Evolutionary conservation across 2,888 invertebrate species (phyloP).

Genomic region (Alitta virens): DNA sequence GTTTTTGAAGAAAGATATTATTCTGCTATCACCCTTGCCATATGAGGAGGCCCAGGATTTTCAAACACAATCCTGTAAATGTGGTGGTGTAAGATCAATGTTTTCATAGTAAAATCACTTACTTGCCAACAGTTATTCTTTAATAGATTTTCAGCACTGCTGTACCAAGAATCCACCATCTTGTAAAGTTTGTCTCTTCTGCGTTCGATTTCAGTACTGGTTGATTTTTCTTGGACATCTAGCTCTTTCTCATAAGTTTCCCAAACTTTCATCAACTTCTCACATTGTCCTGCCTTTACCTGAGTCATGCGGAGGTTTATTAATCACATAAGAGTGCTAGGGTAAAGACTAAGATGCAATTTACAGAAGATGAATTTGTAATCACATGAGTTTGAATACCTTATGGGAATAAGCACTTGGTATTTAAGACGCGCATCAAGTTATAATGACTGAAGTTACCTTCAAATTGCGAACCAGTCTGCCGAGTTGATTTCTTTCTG

Average conservation of each 20-base stretch:
- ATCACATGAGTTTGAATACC: no score
- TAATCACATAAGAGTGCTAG: no score
- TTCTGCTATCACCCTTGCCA: no score
- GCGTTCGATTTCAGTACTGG: neutral
- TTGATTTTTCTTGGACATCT: constrained; percentile 6
- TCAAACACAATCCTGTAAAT: constrained; percentile 1
- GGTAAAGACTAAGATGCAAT: no score
- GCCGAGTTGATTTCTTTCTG: constrained; percentile 5
- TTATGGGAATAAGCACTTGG: no score
- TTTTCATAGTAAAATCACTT: constrained; percentile 1
- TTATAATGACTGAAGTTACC: no score
- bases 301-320: no score
- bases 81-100: constrained; percentile 6
- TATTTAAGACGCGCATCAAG: no score
- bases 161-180: constrained; percentile 19
- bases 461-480: neutral
- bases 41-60: no score
- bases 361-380: no score
- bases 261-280: constrained; percentile 12
- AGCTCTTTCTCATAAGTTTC: constrained; percentile 9
- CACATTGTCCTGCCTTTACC: constrained; percentile 5
- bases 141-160: constrained; percentile 4
- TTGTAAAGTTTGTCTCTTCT: constrained; percentile 7
- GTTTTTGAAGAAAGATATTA: no score
- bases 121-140: constrained; percentile 14